Evolutionary conservation across 2,888 invertebrate genomes (phyloP).

Genomic region (Lepidochrysops patricia): DNA sequence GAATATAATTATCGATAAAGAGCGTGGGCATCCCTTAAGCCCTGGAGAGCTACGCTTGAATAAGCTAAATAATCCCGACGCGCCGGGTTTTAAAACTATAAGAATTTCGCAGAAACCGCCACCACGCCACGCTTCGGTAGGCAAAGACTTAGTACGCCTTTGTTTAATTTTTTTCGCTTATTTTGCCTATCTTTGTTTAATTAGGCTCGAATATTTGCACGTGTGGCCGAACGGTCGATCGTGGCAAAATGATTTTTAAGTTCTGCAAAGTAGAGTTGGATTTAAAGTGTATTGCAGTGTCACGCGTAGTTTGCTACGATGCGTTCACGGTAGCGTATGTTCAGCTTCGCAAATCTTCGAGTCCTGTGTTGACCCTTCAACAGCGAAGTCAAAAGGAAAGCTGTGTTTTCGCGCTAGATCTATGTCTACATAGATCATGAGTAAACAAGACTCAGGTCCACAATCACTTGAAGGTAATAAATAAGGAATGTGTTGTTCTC

Average conservation of each 20-base stretch:
- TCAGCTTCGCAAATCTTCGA: slow-evolving; percentile 16
- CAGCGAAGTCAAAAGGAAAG: slow-evolving; percentile 15
- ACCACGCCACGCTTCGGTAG: slow-evolving; percentile 40
- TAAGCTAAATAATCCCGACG: slow-evolving; percentile 53
- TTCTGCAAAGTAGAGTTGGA: neutral
- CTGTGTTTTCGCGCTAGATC: slow-evolving; percentile 14
- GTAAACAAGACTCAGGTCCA: neutral
- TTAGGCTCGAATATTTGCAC: slow-evolving; percentile 27
- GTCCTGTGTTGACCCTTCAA: slow-evolving; percentile 15
- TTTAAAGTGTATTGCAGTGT: neutral
- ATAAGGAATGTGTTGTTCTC: neutral
- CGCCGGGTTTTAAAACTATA: slow-evolving; percentile 40
- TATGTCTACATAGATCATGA: slow-evolving; percentile 4
- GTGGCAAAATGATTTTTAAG: neutral
- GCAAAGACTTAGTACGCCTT: slow-evolving; percentile 37
- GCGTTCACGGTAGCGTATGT: slow-evolving; percentile 23
- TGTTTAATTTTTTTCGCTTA: slow-evolving; percentile 28
- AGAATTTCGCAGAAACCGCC: slow-evolving; percentile 50
- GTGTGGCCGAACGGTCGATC: slow-evolving; percentile 5
- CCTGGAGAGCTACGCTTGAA: slow-evolving; percentile 36
- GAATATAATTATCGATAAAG: slow-evolving; percentile 22
- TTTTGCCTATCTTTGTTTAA: slow-evolving; percentile 35
- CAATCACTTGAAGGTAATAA: neutral
- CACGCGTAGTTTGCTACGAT: slow-evolving; percentile 15
- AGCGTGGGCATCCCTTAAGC: slow-evolving; percentile 21